Conservation (phyloP, 2,113 vertebrate species). For the Calonectris borealis region DNA sequence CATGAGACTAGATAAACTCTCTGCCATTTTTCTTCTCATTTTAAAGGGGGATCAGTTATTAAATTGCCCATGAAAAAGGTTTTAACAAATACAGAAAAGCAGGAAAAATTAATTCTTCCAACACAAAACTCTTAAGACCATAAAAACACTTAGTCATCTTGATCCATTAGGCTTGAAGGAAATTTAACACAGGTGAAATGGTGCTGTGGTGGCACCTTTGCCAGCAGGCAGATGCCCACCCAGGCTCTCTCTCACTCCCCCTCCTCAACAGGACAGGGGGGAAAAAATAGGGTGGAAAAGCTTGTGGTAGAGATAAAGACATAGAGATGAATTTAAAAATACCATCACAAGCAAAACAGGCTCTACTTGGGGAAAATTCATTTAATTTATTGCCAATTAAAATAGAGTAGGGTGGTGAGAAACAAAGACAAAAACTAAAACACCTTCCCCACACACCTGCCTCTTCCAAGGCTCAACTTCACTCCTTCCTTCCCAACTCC, state of each 20-base stretch:
- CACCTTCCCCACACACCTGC: not conserved
- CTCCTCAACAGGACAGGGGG: not conserved
- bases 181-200: not conserved
- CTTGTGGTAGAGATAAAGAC: not conserved
- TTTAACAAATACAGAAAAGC: not conserved
- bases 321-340: not conserved
- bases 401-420: not conserved
- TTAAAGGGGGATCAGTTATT: not conserved
- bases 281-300: not conserved
- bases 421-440: not conserved
- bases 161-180: not conserved
- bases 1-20: not conserved
- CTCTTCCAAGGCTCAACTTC: not conserved
- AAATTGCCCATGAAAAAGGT: not conserved
- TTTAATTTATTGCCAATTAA: not conserved
- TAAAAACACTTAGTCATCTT: not conserved
- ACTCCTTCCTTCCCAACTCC: not conserved
- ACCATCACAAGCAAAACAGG: not conserved
- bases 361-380: fast-evolving
- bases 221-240: not conserved
- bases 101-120: not conserved
- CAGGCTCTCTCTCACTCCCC: not conserved
- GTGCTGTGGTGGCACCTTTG: not conserved
- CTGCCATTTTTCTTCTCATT: not conserved
- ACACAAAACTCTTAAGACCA: not conserved